Conservation (phyloP, 2,113 vertebrate genomes). For the Marcusenius ussheri region DNA sequence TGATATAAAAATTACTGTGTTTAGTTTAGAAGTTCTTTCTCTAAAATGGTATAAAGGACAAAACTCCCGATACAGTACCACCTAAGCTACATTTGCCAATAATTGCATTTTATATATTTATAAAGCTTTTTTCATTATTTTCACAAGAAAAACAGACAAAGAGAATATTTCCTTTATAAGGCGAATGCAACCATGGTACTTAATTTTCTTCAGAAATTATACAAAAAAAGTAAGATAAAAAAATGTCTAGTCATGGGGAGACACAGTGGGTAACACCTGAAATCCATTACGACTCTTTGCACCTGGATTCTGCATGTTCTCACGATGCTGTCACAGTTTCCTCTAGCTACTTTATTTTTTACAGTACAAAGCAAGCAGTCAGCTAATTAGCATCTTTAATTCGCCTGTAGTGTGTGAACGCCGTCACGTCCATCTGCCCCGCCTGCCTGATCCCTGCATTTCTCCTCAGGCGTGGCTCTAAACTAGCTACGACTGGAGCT, state of each 20-base stretch:
- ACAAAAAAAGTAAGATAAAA: not conserved
- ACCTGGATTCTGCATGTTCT: not conserved
- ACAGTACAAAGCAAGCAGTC: not conserved
- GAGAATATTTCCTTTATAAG: not conserved
- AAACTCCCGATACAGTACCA: not conserved
- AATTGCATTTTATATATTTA: not conserved
- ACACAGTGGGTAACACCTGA: not conserved
- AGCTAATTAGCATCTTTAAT: not conserved
- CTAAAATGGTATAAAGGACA: not conserved
- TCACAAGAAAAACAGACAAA: not conserved
- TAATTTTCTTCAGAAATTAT: not conserved
- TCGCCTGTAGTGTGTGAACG: not conserved
- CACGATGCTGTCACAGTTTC: not conserved
- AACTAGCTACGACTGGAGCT: too few relatives aligned
- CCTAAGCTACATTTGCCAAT: not conserved
- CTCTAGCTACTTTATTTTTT: not conserved
- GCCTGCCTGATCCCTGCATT: too few relatives aligned
- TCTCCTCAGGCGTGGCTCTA: too few relatives aligned
- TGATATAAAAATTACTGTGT: not conserved
- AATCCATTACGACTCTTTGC: not conserved
- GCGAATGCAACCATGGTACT: not conserved
- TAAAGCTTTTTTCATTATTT: not conserved
- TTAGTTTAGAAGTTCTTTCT: not conserved
- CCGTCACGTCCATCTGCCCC: too few relatives aligned
- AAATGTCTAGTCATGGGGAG: not conserved